Conservation (phyloP, 1,140 invertebrate species). For the Coptotermes formosanus region DNA sequence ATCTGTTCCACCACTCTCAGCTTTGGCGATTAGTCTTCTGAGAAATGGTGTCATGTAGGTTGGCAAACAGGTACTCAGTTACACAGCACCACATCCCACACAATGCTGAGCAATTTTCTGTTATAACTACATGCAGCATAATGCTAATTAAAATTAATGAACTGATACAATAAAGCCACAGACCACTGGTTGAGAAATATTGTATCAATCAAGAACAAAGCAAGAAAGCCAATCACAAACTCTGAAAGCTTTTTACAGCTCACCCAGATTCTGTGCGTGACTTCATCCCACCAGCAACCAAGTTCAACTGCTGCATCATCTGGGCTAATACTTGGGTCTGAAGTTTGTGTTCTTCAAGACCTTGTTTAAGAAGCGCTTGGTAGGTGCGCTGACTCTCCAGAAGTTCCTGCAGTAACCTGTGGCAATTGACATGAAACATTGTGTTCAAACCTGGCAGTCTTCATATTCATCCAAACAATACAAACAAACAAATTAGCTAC, state of each 20-base stretch:
- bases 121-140: no score
- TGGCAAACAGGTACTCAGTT: no score
- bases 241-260: constrained; percentile 24
- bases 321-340: constrained; percentile 53
- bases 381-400: constrained; percentile 71
- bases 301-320: constrained; percentile 46
- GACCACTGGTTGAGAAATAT: no score
- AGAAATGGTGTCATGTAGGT: no score
- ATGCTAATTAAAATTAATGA: no score
- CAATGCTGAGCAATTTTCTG: no score
- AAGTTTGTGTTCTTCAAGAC: constrained; percentile 67
- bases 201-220: background rate
- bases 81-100: no score
- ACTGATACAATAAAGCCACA: no score
- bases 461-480: no score
- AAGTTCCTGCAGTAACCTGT: constrained; percentile 57
- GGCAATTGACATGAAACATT: background rate
- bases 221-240: background rate
- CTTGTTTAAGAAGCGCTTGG: constrained; percentile 65
- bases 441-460: background rate
- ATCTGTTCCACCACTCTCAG: no score
- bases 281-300: constrained; percentile 33
- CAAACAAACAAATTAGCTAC: constrained; percentile 34
- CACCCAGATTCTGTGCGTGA: constrained; percentile 43
- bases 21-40: no score